Evolutionary conservation across 2,888 invertebrate species (phyloP).

Genomic region (Argyra leucocephala): DNA sequence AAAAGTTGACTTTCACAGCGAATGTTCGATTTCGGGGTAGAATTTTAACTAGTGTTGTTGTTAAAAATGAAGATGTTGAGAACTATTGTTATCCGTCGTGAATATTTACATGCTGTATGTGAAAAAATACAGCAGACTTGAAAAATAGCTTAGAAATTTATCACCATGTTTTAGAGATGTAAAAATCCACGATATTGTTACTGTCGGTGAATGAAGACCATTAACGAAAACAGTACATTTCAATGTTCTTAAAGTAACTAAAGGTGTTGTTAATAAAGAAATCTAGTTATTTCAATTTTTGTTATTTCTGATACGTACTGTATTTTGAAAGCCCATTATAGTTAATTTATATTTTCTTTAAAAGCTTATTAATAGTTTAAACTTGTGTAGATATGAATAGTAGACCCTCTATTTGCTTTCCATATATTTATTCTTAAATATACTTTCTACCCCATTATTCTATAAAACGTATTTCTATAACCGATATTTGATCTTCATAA

Average conservation of each 20-base stretch:
- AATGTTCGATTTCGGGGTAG: conserved; percentile 96
- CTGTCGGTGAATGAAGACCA: conserved; percentile 97
- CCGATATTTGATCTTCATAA: too few relatives aligned
- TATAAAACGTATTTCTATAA: too few relatives aligned
- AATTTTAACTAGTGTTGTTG: conserved; percentile 90
- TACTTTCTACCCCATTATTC: too few relatives aligned
- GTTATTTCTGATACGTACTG: too few relatives aligned
- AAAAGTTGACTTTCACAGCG: conserved; percentile 99
- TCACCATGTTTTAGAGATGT: conserved; percentile 99
- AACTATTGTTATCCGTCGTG: conserved; percentile 94
- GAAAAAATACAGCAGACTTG: conserved; percentile 96
- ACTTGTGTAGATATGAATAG: too few relatives aligned
- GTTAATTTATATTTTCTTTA: too few relatives aligned
- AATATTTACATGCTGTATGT: conserved; percentile 98
- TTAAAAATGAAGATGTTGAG: conserved; percentile 98
- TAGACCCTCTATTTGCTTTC: too few relatives aligned
- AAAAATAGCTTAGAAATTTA: conserved; percentile 95
- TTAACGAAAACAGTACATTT: conserved; percentile 97
- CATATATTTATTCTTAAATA: too few relatives aligned
- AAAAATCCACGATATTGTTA: conserved; percentile 89
- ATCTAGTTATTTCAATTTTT: too few relatives aligned
- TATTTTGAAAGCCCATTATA: too few relatives aligned
- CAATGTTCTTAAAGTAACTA: conserved; percentile 96
- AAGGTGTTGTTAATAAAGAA: too few relatives aligned
- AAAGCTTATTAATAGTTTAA: too few relatives aligned